Evolutionary conservation across 2,888 invertebrate species (phyloP), one percentile per base, ranked within the genome.

Genomic region (Pyrocoelia pectoralis): DNA sequence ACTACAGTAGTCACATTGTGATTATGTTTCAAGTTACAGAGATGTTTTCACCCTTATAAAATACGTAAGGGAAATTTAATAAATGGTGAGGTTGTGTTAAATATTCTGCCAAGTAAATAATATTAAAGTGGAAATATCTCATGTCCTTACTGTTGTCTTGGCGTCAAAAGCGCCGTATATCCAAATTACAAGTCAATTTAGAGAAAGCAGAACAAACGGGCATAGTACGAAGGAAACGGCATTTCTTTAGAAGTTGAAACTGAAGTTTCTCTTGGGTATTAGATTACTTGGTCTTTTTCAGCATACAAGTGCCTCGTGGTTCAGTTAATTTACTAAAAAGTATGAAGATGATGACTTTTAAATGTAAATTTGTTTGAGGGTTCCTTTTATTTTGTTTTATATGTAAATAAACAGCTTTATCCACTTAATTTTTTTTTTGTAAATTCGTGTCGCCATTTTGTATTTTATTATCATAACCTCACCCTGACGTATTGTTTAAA

Each of bases 181-280:
- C 50, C 56, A 51, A 66, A 66, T 66, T 66, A 66, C 57, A 61
- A 66, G 61, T 66, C 61, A 66, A 66, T 66, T 66, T 66, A 46
- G 56, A 61, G 57, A 57, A 62, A 58, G 54, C 58, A 51, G 56
- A 58, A 58, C 50, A 58, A 64, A 54, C 52, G 60, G 58, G 52
- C 66, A 58, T 29, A 65, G 63, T 64, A 67, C 58, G 60, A 59
- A 61, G 69, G 63, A 70, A 68, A 69, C 67, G 64, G 64, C 69
- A 54, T 67, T 66, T 67, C 62, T 67, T 65, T 57, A 65, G 17
- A 52, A 57, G 41, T 56, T 52, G 53, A 63, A 63, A 65, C 61
- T 65, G 61, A 67, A 68, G 66, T 70, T 68, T 65, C 70, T 64
- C 71, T 70, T 65, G 70, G 68, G 69, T 65, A 63, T 68, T 67